A percentile compares a stretch with the other conserved stretches of the same genome.
These are phyloP conservation scores for Nomada lathburiana DNA, from an alignment of 2,888 invertebrate species.

Conservation along the genomic window DNA sequence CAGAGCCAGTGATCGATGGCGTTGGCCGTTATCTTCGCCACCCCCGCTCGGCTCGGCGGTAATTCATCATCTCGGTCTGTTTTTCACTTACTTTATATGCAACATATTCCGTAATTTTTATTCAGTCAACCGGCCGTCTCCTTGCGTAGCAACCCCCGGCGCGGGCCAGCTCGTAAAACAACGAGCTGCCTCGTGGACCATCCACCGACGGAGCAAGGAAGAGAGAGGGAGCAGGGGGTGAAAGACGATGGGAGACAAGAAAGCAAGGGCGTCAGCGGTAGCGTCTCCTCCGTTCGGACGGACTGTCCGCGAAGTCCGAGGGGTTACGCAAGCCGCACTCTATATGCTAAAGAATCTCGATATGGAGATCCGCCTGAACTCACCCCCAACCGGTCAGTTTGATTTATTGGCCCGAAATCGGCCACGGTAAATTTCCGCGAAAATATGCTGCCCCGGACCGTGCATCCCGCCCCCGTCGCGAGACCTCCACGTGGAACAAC, in stretches of 20 bases:
- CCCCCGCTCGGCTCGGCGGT: conserved; percentile 78
- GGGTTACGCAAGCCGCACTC: conserved; percentile 78
- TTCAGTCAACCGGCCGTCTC: conserved; percentile 79
- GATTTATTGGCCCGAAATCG: conserved; percentile 83
- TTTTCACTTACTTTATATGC: conserved; percentile 85
- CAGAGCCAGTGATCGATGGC: conserved; percentile 83
- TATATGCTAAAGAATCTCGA: conserved; percentile 81
- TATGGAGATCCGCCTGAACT: conserved; percentile 73
- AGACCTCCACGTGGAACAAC: conserved; percentile 4
- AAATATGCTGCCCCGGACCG: conserved; percentile 79
- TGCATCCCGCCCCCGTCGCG: conserved; percentile 18
- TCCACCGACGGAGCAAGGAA: conserved; percentile 22
- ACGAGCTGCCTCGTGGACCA: conserved; percentile 53
- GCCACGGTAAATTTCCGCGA: conserved; percentile 81
- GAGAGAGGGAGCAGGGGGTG: conserved; percentile 30
- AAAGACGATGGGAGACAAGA: conserved; percentile 20
- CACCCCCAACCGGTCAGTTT: conserved; percentile 80
- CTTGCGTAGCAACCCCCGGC: conserved; percentile 50
- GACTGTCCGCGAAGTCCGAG: conserved; percentile 64
- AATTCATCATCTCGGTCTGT: conserved; percentile 84
- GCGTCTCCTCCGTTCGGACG: conserved; percentile 59
- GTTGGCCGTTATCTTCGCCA: conserved; percentile 83
- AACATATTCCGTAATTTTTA: conserved; percentile 84
- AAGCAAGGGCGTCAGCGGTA: conserved; percentile 37
- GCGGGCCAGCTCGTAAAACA: conserved; percentile 65